Percentiles rank a stretch among this genome's conserved stretches.
Evolutionary conservation across 1,140 invertebrate species (phyloP).

Genomic region (Steinernema khuongi): DNA sequence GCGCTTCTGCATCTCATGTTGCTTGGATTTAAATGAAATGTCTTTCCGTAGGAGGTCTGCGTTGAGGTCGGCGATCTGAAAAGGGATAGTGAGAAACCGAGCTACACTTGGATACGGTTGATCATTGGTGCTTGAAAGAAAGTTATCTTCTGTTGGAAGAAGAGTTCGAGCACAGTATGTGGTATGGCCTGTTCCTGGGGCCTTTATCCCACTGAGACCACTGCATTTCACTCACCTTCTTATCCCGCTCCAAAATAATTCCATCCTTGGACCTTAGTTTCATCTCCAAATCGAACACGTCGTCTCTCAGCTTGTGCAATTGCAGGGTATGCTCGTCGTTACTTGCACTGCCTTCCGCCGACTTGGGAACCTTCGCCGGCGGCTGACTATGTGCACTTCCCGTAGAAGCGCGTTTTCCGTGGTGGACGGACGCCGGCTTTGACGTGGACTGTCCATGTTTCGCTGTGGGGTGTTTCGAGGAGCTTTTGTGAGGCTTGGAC

Average conservation of each 20-base stretch:
- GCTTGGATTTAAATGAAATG: slow-evolving; percentile 28
- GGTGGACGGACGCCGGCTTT: slow-evolving; percentile 19
- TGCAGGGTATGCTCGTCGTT: too few species aligned
- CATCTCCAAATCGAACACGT: too few species aligned
- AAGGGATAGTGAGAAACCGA: background rate
- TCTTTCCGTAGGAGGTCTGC: slow-evolving; percentile 35
- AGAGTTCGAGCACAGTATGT: too few species aligned
- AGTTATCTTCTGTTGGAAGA: background rate
- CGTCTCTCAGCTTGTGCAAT: too few species aligned
- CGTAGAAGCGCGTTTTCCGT: background rate
- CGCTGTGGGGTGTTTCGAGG: background rate
- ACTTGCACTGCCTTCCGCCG: slow-evolving; percentile 16
- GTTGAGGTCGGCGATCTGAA: slow-evolving; percentile 42
- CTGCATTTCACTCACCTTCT: too few species aligned
- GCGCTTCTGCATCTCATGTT: slow-evolving; percentile 33
- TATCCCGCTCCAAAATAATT: too few species aligned
- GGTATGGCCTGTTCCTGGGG: too few species aligned
- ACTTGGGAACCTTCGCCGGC: background rate
- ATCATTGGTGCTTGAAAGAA: too few species aligned
- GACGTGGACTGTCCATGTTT: slow-evolving; percentile 1
- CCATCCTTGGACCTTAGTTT: too few species aligned
- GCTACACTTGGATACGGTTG: background rate
- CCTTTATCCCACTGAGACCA: too few species aligned
- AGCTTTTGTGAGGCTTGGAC: slow-evolving; percentile 18
- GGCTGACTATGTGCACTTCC: background rate